Evolutionary conservation across 1,140 invertebrate genomes (phyloP).

Genomic region (Aphelenchoides avenae): DNA sequence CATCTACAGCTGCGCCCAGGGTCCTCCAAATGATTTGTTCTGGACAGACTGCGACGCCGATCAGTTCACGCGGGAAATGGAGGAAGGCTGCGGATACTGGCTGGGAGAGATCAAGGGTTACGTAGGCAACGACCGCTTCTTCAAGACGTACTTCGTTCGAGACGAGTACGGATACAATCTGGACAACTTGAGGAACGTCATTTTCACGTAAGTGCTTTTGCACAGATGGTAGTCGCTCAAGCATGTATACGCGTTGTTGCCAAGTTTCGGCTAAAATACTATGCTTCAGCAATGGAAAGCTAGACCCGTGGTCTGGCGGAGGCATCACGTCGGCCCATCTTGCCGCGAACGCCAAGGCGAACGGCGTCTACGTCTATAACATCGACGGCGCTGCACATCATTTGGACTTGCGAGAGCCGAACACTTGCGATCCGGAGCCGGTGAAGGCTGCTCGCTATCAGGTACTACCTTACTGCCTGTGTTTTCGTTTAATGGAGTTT

Average conservation of each 20-base stretch:
- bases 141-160: constrained; percentile 8
- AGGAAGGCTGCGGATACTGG: background rate
- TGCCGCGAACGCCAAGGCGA: constrained; percentile 6
- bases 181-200: constrained; percentile 4
- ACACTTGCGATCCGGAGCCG: constrained; percentile 43
- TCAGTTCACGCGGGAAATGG: constrained; percentile 2
- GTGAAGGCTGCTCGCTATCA: constrained; percentile 37
- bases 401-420: constrained; percentile 48
- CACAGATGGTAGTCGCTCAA: no score
- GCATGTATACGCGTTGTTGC: no score
- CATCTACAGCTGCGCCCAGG: constrained; percentile 80
- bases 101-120: background rate
- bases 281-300: constrained; percentile 72
- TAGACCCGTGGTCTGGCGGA: constrained; percentile 75
- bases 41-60: constrained; percentile 30
- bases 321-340: background rate
- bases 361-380: constrained; percentile 62
- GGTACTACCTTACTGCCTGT: background rate
- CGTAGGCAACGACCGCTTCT: background rate
- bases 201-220: constrained; percentile 8
- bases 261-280: background rate
- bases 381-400: constrained; percentile 70
- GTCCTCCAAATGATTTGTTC: constrained; percentile 59
- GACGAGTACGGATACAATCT: constrained; percentile 11
- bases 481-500: no score